Evolutionary conservation across 2,113 vertebrate species (phyloP).

Genomic region (Gallinago jamesoni): DNA sequence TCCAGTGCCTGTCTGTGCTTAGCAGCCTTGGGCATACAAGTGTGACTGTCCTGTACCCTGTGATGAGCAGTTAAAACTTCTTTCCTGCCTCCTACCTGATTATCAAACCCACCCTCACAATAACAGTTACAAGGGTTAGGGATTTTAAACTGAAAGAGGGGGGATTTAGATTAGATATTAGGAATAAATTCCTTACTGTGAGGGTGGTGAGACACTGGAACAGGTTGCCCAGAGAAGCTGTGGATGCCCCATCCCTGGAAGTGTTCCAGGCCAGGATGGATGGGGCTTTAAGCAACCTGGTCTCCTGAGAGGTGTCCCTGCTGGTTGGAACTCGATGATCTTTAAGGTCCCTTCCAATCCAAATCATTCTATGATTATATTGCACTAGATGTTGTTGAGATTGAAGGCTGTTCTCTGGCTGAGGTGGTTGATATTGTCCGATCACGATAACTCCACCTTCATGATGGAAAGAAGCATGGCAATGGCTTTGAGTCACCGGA

Average conservation of each 20-base stretch:
- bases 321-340: no score
- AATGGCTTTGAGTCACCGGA: neutral
- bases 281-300: no score
- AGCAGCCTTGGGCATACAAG: neutral
- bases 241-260: no score
- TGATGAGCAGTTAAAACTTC: neutral
- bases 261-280: no score
- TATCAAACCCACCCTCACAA: neutral
- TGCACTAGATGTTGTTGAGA: neutral
- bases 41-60: neutral
- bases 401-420: neutral
- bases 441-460: rapidly evolving
- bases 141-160: no score
- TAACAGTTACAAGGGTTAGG: neutral
- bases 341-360: no score
- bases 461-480: neutral
- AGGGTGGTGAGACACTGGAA: no score
- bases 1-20: neutral
- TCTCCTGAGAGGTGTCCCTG: no score
- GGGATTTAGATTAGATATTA: no score
- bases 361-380: no score
- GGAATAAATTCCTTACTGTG: no score
- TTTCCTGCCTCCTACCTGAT: neutral
- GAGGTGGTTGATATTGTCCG: neutral
- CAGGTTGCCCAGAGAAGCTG: no score